phyloP scores from a whole-genome alignment of 2,113 vertebrate genomes.

The Narcine bancroftii region DNA sequence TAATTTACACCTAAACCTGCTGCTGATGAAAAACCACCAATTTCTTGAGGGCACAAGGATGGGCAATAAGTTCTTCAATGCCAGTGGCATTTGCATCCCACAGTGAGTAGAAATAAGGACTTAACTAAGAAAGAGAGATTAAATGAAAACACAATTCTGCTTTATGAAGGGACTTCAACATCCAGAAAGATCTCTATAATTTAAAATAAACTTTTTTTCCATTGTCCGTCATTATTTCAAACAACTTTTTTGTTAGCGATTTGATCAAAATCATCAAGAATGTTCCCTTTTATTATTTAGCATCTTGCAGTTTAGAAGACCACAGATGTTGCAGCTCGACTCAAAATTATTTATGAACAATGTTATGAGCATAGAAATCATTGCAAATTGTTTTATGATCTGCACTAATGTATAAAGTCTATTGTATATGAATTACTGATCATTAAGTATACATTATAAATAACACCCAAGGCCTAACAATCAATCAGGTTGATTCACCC shows the following conservation, averaged over 20 bases:
- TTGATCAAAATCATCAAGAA: background rate
- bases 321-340: no score
- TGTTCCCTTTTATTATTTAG: background rate
- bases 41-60: no score
- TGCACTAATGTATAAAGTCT: background rate
- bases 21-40: no score
- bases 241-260: background rate
- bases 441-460: background rate
- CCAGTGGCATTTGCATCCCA: no score
- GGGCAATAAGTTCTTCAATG: no score
- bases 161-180: no score
- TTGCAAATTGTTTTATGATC: constrained; percentile 10
- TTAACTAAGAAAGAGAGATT: background rate
- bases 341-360: constrained; percentile 17
- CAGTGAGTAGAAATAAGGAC: no score
- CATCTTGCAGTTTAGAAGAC: background rate
- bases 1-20: no score
- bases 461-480: background rate
- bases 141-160: background rate
- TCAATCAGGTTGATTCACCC: background rate
- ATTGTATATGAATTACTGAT: background rate
- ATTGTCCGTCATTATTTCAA: background rate
- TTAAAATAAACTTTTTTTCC: no score
- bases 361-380: background rate
- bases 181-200: no score